Conservation (phyloP, 1,140 invertebrate genomes). For the Lepidurus couesii region DNA sequence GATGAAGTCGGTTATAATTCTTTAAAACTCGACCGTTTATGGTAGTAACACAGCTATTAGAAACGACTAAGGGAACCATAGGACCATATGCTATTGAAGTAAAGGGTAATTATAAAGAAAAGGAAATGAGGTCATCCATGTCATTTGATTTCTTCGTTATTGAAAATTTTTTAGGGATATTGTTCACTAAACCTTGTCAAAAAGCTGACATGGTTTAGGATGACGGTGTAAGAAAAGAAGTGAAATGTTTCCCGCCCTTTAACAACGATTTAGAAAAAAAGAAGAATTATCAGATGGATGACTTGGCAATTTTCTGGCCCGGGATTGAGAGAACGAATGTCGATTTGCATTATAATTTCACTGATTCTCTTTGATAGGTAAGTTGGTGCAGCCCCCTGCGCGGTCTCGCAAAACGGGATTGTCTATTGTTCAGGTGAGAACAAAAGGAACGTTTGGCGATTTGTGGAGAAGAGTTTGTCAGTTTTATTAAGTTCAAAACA, state of each 20-base stretch:
- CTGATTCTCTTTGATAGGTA: background rate
- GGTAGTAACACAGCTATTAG: no score
- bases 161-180: background rate
- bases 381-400: background rate
- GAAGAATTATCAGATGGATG: background rate
- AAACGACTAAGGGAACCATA: no score
- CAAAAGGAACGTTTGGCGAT: background rate
- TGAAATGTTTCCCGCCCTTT: background rate
- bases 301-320: background rate
- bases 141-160: background rate
- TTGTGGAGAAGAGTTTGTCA: no score
- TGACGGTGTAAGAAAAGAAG: background rate
- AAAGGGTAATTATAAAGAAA: no score
- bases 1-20: no score
- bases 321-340: background rate
- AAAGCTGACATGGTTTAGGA: background rate
- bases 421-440: slow-evolving; percentile 8
- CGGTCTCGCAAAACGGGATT: slow-evolving; percentile 20
- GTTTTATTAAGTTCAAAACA: no score
- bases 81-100: no score
- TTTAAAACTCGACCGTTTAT: no score
- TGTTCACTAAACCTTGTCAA: background rate
- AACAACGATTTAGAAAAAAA: background rate
- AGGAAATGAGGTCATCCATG: no score
- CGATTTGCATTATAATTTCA: no score